Evolutionary conservation across 2,888 invertebrate species (phyloP), one percentile per base, ranked within the genome.

Genomic region (Chrysolina americana): DNA sequence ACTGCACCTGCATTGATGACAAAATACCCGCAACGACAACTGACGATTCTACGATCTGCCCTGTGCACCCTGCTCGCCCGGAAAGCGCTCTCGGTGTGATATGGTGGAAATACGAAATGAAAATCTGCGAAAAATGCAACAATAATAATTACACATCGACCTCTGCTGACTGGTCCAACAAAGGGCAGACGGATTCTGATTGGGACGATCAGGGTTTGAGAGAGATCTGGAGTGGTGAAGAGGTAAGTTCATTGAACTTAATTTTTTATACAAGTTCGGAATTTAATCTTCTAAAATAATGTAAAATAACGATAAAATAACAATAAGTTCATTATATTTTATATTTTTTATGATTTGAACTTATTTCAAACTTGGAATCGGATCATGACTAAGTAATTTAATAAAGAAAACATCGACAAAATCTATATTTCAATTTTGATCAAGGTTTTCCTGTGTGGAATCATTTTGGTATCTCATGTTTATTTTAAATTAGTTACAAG

Each of bases 101-200:
- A 17, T 83, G 84, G 72, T 87, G 85, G 84, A 85, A 84, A 70
- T 82, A 79, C 68, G 83, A 84, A 73, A 74, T 78, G 50, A 84
- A 84, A 69, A 74, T 87, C 73, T 90, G 90, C 82, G 89, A 89
- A 73, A 89, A 89, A 76, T 89, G 89, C 82, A 85, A 84, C 68
- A 83, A 80, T 41, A 84, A 82, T 48, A 83, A 83, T 19, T 65
- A 70, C 36, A 75, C 78, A 47, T 73, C 77, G 15, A 85, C 85
- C 84, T 74, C 48, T 41, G 79, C 48, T 41, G 79, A 84, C 23
- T 80, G 79, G 77, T 21, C 74, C 59, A 69, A 21, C 21, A 70
- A 73, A 36, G 65, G 63, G 8, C 76, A 76, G 63, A 53, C 74
- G 56, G 76, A 74, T 48, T 68, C 76, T 15, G 79, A 73, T 75